These are phyloP conservation scores for Cephus runcator DNA, from an alignment of 2,888 invertebrate genomes.

Conservation along the genomic window DNA sequence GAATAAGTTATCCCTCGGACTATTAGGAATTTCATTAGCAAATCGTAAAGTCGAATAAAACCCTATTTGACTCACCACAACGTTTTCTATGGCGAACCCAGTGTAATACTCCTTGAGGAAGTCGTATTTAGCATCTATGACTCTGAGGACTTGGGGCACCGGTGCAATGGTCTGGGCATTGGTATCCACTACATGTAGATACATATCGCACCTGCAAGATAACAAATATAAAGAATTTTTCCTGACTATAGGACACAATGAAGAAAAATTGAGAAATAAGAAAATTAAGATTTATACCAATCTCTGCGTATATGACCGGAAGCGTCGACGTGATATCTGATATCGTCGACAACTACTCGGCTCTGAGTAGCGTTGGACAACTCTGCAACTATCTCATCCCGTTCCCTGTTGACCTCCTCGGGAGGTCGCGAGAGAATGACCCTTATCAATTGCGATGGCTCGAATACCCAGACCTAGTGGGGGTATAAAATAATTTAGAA, in stretches of 20 bases:
- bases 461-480: conserved; percentile 87
- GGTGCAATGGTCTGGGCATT: conserved; percentile 79
- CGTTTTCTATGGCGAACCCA: conserved; percentile 80
- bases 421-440: conserved; percentile 87
- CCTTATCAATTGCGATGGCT: conserved; percentile 83
- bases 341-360: conserved; percentile 83
- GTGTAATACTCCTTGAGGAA: conserved; percentile 82
- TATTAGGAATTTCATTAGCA: not conserved
- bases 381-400: conserved; percentile 77
- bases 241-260: not conserved
- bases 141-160: conserved; percentile 81
- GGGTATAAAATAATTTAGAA: not conserved
- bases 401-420: conserved; percentile 77
- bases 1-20: not conserved
- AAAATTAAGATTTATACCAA: conserved; percentile 68
- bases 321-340: conserved; percentile 78
- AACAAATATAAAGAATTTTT: not conserved
- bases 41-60: not conserved
- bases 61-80: conserved; percentile 66
- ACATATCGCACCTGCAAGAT: conserved; percentile 81
- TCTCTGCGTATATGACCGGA: conserved; percentile 74
- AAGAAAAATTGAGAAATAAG: not conserved
- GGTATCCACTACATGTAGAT: conserved; percentile 84
- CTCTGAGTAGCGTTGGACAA: conserved; percentile 81
- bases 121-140: conserved; percentile 87